A percentile compares a stretch with the other conserved stretches of the same genome.
phyloP scores from a whole-genome alignment of 2,113 vertebrate genomes.

The Seriola dumerili region DNA sequence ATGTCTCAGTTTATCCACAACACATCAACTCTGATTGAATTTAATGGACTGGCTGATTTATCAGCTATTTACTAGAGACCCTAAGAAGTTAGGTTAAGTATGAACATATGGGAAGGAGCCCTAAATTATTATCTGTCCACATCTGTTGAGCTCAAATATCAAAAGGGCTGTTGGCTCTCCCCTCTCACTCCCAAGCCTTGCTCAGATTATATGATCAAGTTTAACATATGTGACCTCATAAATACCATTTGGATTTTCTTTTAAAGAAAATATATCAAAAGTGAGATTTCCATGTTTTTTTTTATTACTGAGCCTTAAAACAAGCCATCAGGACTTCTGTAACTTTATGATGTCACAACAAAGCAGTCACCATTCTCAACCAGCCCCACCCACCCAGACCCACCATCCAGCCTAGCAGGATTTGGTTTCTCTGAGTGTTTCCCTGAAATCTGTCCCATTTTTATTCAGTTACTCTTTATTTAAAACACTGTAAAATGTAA shows the following conservation, averaged over 20 bases:
- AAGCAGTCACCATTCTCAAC: too few relatives aligned
- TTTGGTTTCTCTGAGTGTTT: too few relatives aligned
- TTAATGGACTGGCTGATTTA: constrained; percentile 24
- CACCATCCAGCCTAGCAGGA: too few relatives aligned
- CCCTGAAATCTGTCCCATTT: too few relatives aligned
- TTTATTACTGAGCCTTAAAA: too few relatives aligned
- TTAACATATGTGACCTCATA: constrained; percentile 21
- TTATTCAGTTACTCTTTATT: too few relatives aligned
- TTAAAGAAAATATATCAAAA: not conserved
- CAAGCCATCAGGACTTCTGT: too few relatives aligned
- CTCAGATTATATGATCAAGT: constrained; percentile 23
- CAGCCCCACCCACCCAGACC: too few relatives aligned
- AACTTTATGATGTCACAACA: too few relatives aligned
- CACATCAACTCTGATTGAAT: constrained; percentile 7
- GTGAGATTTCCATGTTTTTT: too few relatives aligned
- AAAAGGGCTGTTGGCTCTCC: constrained; percentile 21
- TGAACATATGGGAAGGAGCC: constrained; percentile 44
- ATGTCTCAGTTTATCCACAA: constrained; percentile 26
- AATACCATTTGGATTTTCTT: not conserved
- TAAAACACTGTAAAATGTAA: too few relatives aligned
- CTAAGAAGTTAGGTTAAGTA: constrained; percentile 34
- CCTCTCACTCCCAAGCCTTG: not conserved
- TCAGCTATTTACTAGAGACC: constrained; percentile 23
- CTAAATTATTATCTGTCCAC: constrained; percentile 16
- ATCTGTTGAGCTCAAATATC: constrained; percentile 46